phyloP scores from a whole-genome alignment of 2,113 vertebrate genomes.

The Saguinus midas region DNA sequence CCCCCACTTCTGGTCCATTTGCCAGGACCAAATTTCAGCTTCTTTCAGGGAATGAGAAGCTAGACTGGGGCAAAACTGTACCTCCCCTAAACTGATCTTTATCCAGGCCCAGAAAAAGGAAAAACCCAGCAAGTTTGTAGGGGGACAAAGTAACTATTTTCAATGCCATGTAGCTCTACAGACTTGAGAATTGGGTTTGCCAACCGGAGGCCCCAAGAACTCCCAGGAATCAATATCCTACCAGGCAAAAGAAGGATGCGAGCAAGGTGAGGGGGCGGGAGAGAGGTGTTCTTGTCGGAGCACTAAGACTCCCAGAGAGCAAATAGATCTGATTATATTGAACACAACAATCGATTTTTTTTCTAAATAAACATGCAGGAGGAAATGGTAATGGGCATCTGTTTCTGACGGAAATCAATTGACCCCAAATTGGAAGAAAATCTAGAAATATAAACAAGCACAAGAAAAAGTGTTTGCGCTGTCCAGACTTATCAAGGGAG shows the following conservation, averaged over 20 bases:
- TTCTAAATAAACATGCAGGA: conserved; percentile 67
- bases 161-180: fast-evolving
- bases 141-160: background rate
- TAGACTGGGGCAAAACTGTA: background rate
- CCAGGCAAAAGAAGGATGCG: background rate
- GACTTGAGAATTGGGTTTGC: background rate
- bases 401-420: conserved; percentile 59
- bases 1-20: no score
- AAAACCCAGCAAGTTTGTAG: background rate
- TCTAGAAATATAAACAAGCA: conserved; percentile 62
- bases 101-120: background rate
- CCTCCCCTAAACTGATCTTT: background rate
- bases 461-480: background rate
- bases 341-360: conserved; percentile 61
- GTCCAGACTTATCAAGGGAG: background rate
- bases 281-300: background rate
- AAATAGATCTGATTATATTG: conserved; percentile 60
- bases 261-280: background rate
- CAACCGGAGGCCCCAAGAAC: background rate
- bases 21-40: background rate
- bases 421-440: conserved; percentile 42
- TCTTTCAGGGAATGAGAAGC: background rate
- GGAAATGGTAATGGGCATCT: conserved; percentile 50
- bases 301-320: conserved; percentile 20
- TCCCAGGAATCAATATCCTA: background rate